These are phyloP conservation scores for Notiomystis cincta DNA, from an alignment of 2,113 vertebrate species.

Conservation along the genomic window DNA sequence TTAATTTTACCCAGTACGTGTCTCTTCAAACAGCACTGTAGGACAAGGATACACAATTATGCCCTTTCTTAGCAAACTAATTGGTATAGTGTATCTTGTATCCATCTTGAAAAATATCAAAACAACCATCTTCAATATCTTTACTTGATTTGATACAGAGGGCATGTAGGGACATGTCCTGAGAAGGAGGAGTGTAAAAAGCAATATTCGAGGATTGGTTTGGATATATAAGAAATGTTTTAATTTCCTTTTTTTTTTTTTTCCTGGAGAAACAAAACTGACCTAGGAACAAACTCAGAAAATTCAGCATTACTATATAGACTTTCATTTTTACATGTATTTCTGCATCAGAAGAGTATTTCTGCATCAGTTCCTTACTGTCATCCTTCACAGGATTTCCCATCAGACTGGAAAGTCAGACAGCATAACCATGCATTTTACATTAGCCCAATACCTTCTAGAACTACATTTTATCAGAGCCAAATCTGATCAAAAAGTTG, in stretches of 20 bases:
- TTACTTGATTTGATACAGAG: not conserved
- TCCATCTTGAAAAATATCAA: not conserved
- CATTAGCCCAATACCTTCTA: not conserved
- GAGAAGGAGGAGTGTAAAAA: not conserved
- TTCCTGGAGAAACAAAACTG: not conserved
- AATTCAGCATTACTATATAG: not conserved
- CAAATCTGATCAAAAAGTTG: not conserved
- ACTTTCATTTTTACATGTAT: not conserved
- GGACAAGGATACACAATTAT: not conserved
- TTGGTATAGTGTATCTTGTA: not conserved
- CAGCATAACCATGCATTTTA: slow-evolving; percentile 18
- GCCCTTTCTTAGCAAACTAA: not conserved
- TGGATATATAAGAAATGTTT: too few species aligned
- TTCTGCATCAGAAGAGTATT: not conserved
- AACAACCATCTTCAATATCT: not conserved
- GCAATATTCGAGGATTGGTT: not conserved
- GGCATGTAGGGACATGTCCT: not conserved
- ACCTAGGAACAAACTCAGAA: not conserved
- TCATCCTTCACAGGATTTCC: not conserved
- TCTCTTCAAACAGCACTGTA: not conserved
- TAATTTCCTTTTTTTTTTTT: fast-evolving
- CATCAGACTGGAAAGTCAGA: not conserved
- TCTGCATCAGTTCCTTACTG: not conserved
- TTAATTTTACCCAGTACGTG: not conserved
- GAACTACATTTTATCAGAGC: not conserved